Base-by-base conservation (phyloP, 2,113 vertebrate genomes). In the Aphyosemion australe region DNA sequence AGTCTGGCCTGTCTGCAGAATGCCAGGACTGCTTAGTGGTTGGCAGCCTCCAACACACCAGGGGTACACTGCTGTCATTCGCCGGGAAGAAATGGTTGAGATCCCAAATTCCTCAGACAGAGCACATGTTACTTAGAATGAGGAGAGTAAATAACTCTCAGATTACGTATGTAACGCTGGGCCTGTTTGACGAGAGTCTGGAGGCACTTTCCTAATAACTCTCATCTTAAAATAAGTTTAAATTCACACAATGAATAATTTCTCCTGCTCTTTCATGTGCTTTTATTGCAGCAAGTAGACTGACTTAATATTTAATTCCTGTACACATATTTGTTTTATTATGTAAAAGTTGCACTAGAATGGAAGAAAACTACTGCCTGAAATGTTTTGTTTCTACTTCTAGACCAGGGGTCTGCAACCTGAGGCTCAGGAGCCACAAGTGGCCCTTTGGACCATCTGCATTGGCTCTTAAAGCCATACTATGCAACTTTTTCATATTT, bases 1-100 rank as follows among this genome's bases (percentile, higher is more conserved):
- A 89, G 87, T 84, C 82, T 74, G 76, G 84, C 79, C 84, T 89
- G 89, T 90, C 88, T 91, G 85, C 84, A 76, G 87, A 64, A 83
- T 91, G 89, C 87, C 87, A 91, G 78, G 84, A 79, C 80, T 80
- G 84, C 83, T 92, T 91, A 92, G 89, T 76, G 87, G 84, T 89
- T 87, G 90, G 87, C 89, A 87, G 81, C 82, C 80, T 74, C 78
- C 61, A 74, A 87, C 78, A 83, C 86, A 90, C 79, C 75, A 78
- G 84, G 80, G 85, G 78, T 84, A 87, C 77, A 76, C 71, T 78
- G 82, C 88, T 92, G 84, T 89, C 84, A 88, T 89, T 83, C 13
- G 65, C 73, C 51, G 59, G 41, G 61, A 86, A 81, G 76, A 81
- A 78, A 88, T 53, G 76, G 74, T 76, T 76, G 84, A 84, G 83